A percentile compares a stretch with the other conserved stretches of the same genome.
These are phyloP conservation scores for Danio kyathit DNA, from an alignment of 2,797 vertebrate genomes.

Conservation along the genomic window DNA sequence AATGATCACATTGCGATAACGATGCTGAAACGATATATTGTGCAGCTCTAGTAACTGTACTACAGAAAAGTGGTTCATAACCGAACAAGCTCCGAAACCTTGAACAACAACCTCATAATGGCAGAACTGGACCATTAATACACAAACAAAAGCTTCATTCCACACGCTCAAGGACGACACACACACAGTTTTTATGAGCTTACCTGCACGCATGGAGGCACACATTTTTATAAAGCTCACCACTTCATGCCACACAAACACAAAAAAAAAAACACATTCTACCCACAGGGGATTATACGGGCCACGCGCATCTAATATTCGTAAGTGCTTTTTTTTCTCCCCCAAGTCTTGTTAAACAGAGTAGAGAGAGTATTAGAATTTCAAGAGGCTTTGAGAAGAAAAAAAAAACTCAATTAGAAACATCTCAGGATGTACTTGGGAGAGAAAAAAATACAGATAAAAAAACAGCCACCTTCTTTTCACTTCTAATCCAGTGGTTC, in stretches of 20 bases:
- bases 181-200: slow-evolving; percentile 58
- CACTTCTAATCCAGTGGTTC: slow-evolving; percentile 23
- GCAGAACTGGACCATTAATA: slow-evolving; percentile 24
- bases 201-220: not conserved
- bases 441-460: not conserved
- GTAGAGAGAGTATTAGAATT: slow-evolving; percentile 36
- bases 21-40: too few relatives aligned
- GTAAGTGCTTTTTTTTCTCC: not conserved
- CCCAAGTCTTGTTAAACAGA: slow-evolving; percentile 46
- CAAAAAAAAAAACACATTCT: not conserved
- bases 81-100: slow-evolving; percentile 35
- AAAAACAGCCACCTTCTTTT: slow-evolving; percentile 4
- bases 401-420: slow-evolving; percentile 33
- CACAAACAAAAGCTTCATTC: slow-evolving; percentile 43
- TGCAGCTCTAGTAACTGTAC: too few relatives aligned
- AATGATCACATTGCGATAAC: too few relatives aligned
- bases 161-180: slow-evolving; percentile 35
- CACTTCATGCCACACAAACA: slow-evolving; percentile 6
- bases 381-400: slow-evolving; percentile 35
- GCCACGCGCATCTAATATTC: slow-evolving; percentile 14
- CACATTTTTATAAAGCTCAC: not conserved
- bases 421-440: not conserved
- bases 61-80: not conserved
- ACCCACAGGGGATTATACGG: slow-evolving; percentile 17
- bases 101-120: slow-evolving; percentile 26